Evolutionary conservation across 2,888 invertebrate species (phyloP).

Genomic region (Tetrapedia diversipes): DNA sequence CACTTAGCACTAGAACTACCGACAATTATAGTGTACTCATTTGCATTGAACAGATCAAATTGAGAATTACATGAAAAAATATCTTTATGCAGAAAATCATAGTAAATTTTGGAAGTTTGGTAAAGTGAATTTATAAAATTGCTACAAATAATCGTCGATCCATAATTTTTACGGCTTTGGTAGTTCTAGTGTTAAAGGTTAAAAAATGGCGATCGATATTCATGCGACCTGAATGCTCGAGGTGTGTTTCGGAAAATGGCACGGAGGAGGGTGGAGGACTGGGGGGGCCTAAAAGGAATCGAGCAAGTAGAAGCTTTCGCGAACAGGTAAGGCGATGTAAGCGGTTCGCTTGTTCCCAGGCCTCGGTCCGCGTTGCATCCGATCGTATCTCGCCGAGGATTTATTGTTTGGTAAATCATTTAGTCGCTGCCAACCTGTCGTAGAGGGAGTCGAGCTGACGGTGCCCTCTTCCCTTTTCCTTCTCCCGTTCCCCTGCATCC

Average conservation of each 20-base stretch:
- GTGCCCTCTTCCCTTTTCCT: conserved; percentile 52
- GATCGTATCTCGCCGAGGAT: conserved; percentile 81
- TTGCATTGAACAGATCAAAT: too few species aligned
- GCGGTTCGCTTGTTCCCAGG: conserved; percentile 79
- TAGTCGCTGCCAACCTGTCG: conserved; percentile 82
- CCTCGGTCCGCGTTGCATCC: conserved; percentile 77
- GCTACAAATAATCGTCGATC: too few species aligned
- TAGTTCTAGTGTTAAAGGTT: too few species aligned
- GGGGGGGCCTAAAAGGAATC: conserved; percentile 42
- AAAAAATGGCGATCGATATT: conserved; percentile 1
- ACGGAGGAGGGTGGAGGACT: conserved; percentile 13
- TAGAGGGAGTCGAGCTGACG: conserved; percentile 72
- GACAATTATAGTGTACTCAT: too few species aligned
- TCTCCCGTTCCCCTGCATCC: conserved; percentile 37
- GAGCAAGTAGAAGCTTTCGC: conserved; percentile 58
- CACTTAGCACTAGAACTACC: too few species aligned
- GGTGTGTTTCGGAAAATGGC: conserved; percentile 25
- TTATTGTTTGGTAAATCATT: conserved; percentile 83
- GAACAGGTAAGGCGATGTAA: conserved; percentile 69
- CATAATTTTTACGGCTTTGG: too few species aligned
- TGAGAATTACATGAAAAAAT: too few species aligned
- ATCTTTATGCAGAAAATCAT: too few species aligned
- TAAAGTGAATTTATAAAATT: too few species aligned
- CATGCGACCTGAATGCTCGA: conserved; percentile 17
- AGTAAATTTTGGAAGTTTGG: too few species aligned